Evolutionary conservation across 37 sponge, comb jelly and placozoan species (phyloP).

Genomic region (Petrosia ficiformis): DNA sequence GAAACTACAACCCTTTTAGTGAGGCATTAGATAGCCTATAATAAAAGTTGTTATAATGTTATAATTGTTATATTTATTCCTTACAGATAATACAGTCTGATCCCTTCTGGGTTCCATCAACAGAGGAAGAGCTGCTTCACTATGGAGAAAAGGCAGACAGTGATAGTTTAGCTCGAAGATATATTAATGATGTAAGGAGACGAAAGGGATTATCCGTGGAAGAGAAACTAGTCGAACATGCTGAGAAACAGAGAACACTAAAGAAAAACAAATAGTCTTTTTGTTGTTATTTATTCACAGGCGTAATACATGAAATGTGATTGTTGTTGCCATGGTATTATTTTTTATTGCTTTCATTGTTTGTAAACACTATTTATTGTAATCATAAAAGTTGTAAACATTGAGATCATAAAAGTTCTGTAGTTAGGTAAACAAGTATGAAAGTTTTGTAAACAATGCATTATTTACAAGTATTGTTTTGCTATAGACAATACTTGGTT

Average conservation of each 20-base stretch:
- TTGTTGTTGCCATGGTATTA: too few relatives aligned
- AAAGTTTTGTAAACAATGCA: too few relatives aligned
- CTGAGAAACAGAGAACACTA: constrained; percentile 95
- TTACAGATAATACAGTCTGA: constrained; percentile 72
- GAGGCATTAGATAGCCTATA: too few relatives aligned
- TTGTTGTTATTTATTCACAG: constrained; percentile 24
- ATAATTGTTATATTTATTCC: background rate
- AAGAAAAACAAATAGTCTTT: constrained; percentile 13
- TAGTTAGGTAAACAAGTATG: too few relatives aligned
- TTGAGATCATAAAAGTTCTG: too few relatives aligned
- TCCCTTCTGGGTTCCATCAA: constrained; percentile 98
- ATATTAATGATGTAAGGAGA: constrained; percentile 85
- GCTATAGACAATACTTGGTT: too few relatives aligned
- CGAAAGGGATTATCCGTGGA: constrained; percentile 89
- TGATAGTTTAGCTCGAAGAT: constrained; percentile 85
- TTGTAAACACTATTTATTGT: too few relatives aligned
- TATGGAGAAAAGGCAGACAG: constrained; percentile 97
- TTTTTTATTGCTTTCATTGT: too few relatives aligned
- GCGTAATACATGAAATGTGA: too few relatives aligned
- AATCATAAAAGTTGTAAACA: too few relatives aligned
- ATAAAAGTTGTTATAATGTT: background rate
- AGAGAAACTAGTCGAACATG: constrained; percentile 91
- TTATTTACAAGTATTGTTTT: too few relatives aligned
- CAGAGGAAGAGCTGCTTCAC: constrained; percentile 94
- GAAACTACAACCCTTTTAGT: too few relatives aligned